Percentiles rank a stretch among this genome's conserved stretches.
Evolutionary conservation across 2,888 invertebrate genomes (phyloP).

Genomic region (Amphipoea oculea): DNA sequence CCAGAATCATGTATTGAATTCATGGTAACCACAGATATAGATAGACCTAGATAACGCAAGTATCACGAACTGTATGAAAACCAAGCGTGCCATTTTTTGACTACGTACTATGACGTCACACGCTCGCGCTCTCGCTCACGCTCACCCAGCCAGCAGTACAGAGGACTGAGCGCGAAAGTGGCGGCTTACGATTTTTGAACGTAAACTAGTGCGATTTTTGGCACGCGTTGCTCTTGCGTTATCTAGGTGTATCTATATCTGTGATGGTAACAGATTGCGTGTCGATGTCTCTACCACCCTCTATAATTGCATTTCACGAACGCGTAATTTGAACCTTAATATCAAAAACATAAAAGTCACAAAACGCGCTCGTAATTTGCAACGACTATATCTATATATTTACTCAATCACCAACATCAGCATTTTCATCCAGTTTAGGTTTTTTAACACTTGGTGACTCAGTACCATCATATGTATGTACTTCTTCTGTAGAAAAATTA

Average conservation of each 20-base stretch:
- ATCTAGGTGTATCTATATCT: no score
- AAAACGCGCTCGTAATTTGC: not conserved
- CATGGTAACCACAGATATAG: not conserved
- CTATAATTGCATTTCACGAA: conserved; percentile 1
- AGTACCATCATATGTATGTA: conserved; percentile 34
- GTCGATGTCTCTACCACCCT: not conserved
- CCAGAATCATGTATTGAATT: no score
- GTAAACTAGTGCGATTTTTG: no score
- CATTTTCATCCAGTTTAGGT: conserved; percentile 56
- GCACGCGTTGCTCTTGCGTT: no score
- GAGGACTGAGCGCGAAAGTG: no score
- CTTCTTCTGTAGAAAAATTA: conserved; percentile 76
- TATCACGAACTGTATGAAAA: no score
- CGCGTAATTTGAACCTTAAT: conserved; percentile 2
- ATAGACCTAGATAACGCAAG: no score
- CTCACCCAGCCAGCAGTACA: no score
- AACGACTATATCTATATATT: not conserved
- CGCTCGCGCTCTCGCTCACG: no score
- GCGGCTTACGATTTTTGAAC: no score
- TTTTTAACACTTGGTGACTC: conserved; percentile 63
- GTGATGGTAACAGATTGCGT: not conserved
- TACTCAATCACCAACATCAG: conserved; percentile 61
- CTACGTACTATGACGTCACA: no score
- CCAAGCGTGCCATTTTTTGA: no score
- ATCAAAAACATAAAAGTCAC: not conserved